Evolutionary conservation across 64 coral and sea anemone species (phyloP).

Genomic region (Dendronephthya gigantea): DNA sequence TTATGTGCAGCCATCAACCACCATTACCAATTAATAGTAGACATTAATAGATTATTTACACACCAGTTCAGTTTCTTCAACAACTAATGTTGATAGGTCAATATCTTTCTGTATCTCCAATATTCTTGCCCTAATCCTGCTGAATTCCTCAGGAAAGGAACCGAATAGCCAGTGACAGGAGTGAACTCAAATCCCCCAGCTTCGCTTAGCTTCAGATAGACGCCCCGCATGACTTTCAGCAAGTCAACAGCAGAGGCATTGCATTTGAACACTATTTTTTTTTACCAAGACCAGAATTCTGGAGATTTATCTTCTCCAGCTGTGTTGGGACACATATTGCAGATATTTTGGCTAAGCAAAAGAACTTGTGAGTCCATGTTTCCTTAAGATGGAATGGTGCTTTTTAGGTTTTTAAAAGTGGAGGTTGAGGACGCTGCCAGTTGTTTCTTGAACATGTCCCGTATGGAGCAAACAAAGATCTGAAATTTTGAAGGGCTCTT

Average conservation of each 20-base stretch:
- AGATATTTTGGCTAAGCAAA: constrained; percentile 26
- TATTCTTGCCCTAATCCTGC: constrained; percentile 29
- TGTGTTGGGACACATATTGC: neutral
- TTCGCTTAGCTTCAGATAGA: constrained; percentile 24
- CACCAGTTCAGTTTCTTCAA: neutral
- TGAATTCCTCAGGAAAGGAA: constrained; percentile 20
- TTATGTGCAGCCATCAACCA: neutral
- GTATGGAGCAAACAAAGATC: neutral
- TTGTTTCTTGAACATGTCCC: neutral
- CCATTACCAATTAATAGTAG: neutral
- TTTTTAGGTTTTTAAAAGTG: neutral
- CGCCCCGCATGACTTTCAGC: constrained; percentile 6
- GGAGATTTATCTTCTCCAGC: neutral
- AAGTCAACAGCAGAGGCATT: constrained; percentile 1
- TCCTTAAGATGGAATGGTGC: constrained; percentile 24
- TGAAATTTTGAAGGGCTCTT: neutral
- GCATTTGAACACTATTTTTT: constrained; percentile 19
- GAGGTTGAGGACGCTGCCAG: neutral
- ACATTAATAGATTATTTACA: neutral
- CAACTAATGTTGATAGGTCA: neutral
- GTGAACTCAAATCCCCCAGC: constrained; percentile 37
- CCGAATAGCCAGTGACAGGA: constrained; percentile 8
- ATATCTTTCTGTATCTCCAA: constrained; percentile 19
- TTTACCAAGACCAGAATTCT: constrained; percentile 15
- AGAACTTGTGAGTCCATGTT: constrained; percentile 39